Conservation (phyloP, 1,140 invertebrate species). For the Xylocopa sonorina region DNA sequence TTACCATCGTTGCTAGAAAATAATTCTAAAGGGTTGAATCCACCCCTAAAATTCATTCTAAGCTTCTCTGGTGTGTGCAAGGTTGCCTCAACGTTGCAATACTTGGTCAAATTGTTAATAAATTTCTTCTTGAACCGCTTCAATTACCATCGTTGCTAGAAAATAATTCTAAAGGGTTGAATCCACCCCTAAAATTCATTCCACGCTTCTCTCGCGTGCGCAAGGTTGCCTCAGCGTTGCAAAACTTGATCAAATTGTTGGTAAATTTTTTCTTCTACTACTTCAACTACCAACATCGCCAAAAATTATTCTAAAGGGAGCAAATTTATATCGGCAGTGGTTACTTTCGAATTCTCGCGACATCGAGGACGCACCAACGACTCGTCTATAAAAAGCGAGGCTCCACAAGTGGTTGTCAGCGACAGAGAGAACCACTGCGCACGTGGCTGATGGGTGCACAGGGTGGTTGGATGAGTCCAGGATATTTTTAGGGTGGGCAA, state of each 20-base stretch:
- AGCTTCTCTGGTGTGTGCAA: constrained; percentile 64
- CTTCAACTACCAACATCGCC: too few relatives aligned
- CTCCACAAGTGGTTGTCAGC: constrained; percentile 65
- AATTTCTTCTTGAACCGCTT: too few relatives aligned
- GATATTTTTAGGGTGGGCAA: constrained; percentile 69
- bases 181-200: constrained; percentile 71
- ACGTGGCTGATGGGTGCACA: constrained; percentile 59
- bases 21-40: constrained; percentile 40
- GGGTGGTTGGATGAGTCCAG: constrained; percentile 68
- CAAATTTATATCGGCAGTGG: too few relatives aligned
- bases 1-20: too few relatives aligned
- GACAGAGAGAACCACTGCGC: constrained; percentile 64
- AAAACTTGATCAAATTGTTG: constrained; percentile 23
- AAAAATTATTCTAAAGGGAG: neutral
- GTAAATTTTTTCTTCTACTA: too few relatives aligned
- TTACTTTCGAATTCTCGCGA: neutral
- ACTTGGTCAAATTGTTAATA: too few relatives aligned
- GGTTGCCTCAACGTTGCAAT: constrained; percentile 62
- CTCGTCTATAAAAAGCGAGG: constrained; percentile 18
- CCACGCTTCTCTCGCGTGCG: constrained; percentile 60
- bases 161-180: constrained; percentile 29
- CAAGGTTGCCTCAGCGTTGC: constrained; percentile 67
- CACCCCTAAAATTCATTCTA: constrained; percentile 71
- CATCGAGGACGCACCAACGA: too few relatives aligned
- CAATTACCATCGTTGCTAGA: too few relatives aligned